A percentile compares a stretch with the other conserved stretches of the same genome.
Conservation (phyloP, 2,113 vertebrate genomes). For the Microcebus murinus region DNA sequence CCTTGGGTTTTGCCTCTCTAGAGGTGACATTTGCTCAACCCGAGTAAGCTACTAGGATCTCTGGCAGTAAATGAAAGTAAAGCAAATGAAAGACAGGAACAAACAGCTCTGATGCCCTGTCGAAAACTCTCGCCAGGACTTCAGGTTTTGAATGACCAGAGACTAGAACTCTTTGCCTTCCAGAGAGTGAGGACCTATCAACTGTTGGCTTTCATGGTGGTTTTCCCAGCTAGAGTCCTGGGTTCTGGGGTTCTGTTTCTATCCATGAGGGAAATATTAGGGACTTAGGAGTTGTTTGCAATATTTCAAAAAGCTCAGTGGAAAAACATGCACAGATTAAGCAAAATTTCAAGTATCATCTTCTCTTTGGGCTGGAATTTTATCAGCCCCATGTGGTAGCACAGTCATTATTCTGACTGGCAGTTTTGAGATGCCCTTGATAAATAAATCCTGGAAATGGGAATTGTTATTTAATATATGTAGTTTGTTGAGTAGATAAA, state of each 20-base stretch:
- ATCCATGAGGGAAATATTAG: neutral
- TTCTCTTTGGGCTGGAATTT: conserved; percentile 53
- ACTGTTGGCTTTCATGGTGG: neutral
- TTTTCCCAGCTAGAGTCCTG: neutral
- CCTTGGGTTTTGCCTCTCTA: neutral
- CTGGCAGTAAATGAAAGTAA: neutral
- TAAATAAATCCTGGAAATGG: conserved; percentile 48
- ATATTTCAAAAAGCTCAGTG: conserved; percentile 32
- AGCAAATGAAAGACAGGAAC: neutral
- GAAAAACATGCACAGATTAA: conserved; percentile 19
- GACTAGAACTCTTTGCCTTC: neutral
- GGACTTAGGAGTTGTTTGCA: neutral
- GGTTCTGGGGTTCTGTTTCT: neutral
- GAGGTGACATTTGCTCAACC: neutral
- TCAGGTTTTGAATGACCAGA: neutral
- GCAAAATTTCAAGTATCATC: conserved; percentile 46
- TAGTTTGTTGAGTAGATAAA: conserved; percentile 8
- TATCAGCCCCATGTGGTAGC: neutral
- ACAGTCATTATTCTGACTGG: neutral
- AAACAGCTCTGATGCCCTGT: neutral
- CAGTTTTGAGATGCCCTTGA: conserved; percentile 51
- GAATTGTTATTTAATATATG: conserved; percentile 54
- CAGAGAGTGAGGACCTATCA: neutral
- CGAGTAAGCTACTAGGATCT: neutral
- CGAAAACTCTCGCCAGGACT: neutral